Evolutionary conservation across 2,797 vertebrate species (phyloP), one percentile per base, ranked within the genome.

Genomic region (Neostethus bicornis): DNA sequence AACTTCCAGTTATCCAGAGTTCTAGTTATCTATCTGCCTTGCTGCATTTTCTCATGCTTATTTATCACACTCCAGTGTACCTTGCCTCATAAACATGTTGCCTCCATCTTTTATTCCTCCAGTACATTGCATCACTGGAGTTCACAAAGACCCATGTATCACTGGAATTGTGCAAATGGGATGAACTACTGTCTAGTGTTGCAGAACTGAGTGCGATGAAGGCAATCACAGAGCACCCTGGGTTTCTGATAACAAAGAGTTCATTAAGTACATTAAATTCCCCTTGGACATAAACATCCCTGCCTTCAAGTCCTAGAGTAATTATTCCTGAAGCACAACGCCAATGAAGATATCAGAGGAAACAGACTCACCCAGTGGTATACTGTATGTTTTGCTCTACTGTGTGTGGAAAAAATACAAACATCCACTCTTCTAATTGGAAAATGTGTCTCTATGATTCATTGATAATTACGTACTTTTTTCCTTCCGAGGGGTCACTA

Each of bases 261-360:
- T 81, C 69, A 79, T 85, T 79, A 77, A 81, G 48, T 82, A 67
- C 57, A 51, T 45, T 75, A 60, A 75, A 89, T 74, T 85, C 77
- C 83, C 83, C 55, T 66, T 47, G 71, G 75, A 80, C 66, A 59
- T 65, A 79, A 81, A 67, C 69, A 79, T 77, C 70, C 63, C 56
- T 46, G 38, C 62, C 74, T 73, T 80, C 19, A 59, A 63, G 62
- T 83, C 52, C 52, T 45, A 32, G 48, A 69, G 48, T 85, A 82
- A 85, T 87, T 87, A 87, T 87, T 84, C 65, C 59, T 75, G 28
- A 79, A 84, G 35, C 56, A 64, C 50, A 50, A 76, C 66, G 49
- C 62, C 57, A 34, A 70, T 66, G 58, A 79, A 78, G 66, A 80
- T 73, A 75, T 80, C 50, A 49, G 41, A 73, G 45, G 57, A 80